These are phyloP conservation scores for Sebastes variabilis DNA, from an alignment of 2,797 vertebrate species.

Conservation along the genomic window DNA sequence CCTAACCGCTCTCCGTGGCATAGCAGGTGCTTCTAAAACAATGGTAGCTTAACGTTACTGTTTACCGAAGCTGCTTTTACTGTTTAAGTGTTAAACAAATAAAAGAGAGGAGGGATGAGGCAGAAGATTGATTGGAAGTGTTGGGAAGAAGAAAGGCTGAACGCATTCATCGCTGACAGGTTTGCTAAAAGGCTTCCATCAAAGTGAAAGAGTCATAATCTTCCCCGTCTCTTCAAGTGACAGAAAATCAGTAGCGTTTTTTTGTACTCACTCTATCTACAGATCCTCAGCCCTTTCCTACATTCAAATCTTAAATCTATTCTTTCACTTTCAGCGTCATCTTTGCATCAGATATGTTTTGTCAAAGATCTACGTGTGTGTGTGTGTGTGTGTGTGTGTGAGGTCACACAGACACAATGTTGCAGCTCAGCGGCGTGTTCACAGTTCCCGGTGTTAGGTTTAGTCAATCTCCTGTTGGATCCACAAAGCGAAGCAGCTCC, in stretches of 20 bases:
- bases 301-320: not conserved
- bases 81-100: conserved; percentile 60
- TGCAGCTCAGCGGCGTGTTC: conserved; percentile 50
- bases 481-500: conserved; percentile 78
- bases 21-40: conserved; percentile 81
- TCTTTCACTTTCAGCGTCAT: conserved; percentile 15
- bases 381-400: not conserved
- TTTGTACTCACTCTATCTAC: not conserved
- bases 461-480: conserved; percentile 64
- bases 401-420: conserved; percentile 53
- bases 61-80: conserved; percentile 62
- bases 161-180: conserved; percentile 57
- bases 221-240: conserved; percentile 32
- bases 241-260: conserved; percentile 26
- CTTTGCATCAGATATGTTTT: conserved; percentile 38
- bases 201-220: conserved; percentile 61
- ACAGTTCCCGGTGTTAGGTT: conserved; percentile 62
- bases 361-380: not conserved
- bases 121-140: conserved; percentile 14
- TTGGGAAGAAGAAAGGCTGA: not conserved
- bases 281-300: conserved; percentile 7
- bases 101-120: conserved; percentile 29
- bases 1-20: conserved; percentile 61
- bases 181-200: conserved; percentile 65
- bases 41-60: conserved; percentile 60